Conservation (phyloP, 2,113 vertebrate genomes). For the Brachyistius frenatus region DNA sequence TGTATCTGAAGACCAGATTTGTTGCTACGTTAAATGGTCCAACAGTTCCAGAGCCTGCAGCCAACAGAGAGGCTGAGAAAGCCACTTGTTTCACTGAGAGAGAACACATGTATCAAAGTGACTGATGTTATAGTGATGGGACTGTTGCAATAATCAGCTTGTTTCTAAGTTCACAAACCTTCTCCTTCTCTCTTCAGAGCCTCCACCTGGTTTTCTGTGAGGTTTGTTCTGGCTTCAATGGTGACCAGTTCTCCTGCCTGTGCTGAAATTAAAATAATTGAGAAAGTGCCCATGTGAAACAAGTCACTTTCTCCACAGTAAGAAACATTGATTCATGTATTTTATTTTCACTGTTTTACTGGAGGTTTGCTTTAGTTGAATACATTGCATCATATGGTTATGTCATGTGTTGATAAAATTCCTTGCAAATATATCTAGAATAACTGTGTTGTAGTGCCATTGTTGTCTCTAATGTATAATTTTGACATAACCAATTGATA, state of each 20-base stretch:
- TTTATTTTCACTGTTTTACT: no score
- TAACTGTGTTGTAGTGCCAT: no score
- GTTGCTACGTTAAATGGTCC: conserved; percentile 28
- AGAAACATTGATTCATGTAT: no score
- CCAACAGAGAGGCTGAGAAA: conserved; percentile 53
- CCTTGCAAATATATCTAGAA: no score
- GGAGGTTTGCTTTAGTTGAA: no score
- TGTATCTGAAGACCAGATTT: conserved; percentile 32
- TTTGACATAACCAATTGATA: no score
- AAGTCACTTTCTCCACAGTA: no score
- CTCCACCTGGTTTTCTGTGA: conserved; percentile 48
- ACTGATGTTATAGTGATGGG: no score
- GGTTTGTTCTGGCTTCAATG: conserved; percentile 9
- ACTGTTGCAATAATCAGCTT: not conserved
- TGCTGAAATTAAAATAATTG: conserved; percentile 1
- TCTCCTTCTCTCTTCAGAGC: conserved; percentile 32
- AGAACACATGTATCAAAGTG: not conserved
- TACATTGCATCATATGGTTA: no score
- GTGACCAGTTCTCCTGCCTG: conserved; percentile 31
- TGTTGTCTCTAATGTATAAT: no score
- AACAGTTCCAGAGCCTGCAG: rapidly evolving
- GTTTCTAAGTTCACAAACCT: conserved; percentile 28
- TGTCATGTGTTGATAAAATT: no score
- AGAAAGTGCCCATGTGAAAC: no score
- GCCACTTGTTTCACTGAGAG: conserved; percentile 54